Evolutionary conservation across 1,140 invertebrate genomes (phyloP).

Genomic region (Maniola jurtina): DNA sequence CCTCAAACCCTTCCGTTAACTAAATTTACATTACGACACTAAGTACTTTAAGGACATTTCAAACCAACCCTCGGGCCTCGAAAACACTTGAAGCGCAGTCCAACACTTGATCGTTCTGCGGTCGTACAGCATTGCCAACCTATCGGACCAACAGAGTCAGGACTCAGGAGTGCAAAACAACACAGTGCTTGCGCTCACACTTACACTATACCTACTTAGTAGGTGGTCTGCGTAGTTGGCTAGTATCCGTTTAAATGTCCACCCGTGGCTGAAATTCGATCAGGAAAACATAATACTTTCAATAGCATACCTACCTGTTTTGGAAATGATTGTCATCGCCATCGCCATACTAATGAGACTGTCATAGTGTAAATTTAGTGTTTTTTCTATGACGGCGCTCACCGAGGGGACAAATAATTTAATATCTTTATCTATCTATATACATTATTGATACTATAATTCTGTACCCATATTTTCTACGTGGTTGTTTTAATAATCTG

Average conservation of each 20-base stretch:
- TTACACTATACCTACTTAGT: too few species aligned
- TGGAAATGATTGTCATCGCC: neutral
- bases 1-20: constrained; percentile 6
- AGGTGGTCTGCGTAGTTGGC: too few species aligned
- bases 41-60: neutral
- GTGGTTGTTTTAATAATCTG: neutral
- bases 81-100: too few species aligned
- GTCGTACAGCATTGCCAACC: too few species aligned
- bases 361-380: constrained; percentile 9
- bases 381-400: constrained; percentile 18
- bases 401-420: constrained; percentile 13
- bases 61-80: neutral
- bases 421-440: neutral
- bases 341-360: neutral
- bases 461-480: neutral
- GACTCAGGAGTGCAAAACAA: too few species aligned
- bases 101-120: too few species aligned
- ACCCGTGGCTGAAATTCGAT: too few species aligned
- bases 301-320: neutral
- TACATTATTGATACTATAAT: neutral
- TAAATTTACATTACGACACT: constrained; percentile 1
- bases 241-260: too few species aligned
- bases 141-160: too few species aligned
- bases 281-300: too few species aligned
- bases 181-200: too few species aligned